phyloP scores from a whole-genome alignment of 2,888 invertebrate genomes.

The Acanthacorydalis orientalis region DNA sequence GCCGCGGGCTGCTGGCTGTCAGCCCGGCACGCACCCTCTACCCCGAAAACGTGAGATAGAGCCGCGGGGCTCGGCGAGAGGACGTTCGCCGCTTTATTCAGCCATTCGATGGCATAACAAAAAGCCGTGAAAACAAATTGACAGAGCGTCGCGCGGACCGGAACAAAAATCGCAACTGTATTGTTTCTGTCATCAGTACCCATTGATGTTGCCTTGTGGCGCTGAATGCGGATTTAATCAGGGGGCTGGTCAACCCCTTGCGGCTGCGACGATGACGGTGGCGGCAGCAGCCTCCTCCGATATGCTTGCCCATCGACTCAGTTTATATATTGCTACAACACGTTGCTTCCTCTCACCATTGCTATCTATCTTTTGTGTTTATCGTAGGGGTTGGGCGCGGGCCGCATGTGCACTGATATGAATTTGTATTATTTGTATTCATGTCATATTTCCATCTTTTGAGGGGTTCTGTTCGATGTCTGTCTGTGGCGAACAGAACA shows the following conservation, averaged over 20 bases:
- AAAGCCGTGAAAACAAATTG: constrained; percentile 6
- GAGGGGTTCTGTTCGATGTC: not conserved
- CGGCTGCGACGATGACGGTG: too few relatives aligned
- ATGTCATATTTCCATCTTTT: not conserved
- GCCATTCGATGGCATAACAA: constrained; percentile 2
- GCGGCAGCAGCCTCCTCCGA: too few relatives aligned
- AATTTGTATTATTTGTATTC: not conserved
- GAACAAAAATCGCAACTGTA: constrained; percentile 1
- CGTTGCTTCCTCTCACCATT: too few relatives aligned
- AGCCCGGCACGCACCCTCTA: too few relatives aligned
- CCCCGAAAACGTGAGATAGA: too few relatives aligned
- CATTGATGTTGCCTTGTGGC: constrained; percentile 19
- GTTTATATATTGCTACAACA: too few relatives aligned
- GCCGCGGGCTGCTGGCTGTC: not conserved
- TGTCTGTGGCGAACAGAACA: not conserved
- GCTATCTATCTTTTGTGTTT: too few relatives aligned
- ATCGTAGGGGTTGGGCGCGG: too few relatives aligned
- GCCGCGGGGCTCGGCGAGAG: too few relatives aligned
- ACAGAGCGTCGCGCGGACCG: not conserved
- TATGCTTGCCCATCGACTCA: too few relatives aligned
- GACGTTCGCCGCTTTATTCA: too few relatives aligned
- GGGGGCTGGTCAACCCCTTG: constrained; percentile 11
- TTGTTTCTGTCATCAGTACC: constrained; percentile 6
- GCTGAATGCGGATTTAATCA: constrained; percentile 25
- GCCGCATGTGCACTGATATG: not conserved